Conservation (phyloP, 2,113 vertebrate species). For the Corythoichthys intestinalis region DNA sequence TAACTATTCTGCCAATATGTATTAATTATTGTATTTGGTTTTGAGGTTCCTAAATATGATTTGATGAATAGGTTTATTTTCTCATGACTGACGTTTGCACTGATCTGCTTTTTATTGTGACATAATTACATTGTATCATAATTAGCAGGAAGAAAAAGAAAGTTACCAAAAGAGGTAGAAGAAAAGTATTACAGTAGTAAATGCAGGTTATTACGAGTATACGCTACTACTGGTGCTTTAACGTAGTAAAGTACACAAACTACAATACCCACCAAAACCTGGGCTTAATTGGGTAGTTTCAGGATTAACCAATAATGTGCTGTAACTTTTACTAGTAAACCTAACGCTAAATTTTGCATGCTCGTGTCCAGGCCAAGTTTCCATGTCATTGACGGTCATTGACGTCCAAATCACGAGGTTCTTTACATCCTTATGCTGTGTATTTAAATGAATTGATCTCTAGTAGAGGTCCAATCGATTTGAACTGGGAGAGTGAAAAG, state of each 20-base stretch:
- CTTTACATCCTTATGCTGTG: too few species aligned
- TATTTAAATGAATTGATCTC: too few species aligned
- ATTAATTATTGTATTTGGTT: too few species aligned
- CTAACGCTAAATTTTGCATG: neutral
- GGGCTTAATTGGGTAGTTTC: neutral
- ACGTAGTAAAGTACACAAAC: too few species aligned
- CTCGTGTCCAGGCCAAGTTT: too few species aligned
- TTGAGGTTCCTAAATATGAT: neutral
- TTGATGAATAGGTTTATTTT: too few species aligned
- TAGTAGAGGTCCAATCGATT: too few species aligned
- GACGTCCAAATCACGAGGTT: too few species aligned
- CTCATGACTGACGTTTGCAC: neutral
- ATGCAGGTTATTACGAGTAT: neutral
- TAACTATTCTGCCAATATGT: too few species aligned
- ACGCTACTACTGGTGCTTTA: too few species aligned
- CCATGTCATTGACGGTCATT: too few species aligned
- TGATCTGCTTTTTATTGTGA: conserved; percentile 17
- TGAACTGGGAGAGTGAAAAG: too few species aligned
- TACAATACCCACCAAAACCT: neutral
- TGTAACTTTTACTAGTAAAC: neutral
- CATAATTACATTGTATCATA: neutral
- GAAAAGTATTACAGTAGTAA: neutral
- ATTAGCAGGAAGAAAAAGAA: conserved; percentile 4
- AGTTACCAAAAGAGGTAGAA: conserved; percentile 10
- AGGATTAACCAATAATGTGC: neutral